Conservation (phyloP, 2,888 invertebrate genomes). For the Mythimna ferrago region DNA sequence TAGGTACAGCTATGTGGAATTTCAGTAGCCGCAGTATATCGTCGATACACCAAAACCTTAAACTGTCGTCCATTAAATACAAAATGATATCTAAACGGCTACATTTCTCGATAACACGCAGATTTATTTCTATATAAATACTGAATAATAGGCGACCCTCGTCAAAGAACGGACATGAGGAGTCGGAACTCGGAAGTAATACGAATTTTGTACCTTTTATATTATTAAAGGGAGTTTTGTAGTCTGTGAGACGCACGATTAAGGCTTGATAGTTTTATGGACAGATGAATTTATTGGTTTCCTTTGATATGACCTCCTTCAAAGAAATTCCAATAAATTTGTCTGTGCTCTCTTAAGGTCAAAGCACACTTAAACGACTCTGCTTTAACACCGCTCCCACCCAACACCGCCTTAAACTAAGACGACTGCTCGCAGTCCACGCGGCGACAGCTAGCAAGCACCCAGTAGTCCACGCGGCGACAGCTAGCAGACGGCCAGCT, state of each 20-base stretch:
- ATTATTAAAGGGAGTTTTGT: constrained; percentile 52
- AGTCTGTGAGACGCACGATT: constrained; percentile 49
- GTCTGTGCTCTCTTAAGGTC: background rate
- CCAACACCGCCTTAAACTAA: too few relatives aligned
- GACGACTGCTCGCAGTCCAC: too few relatives aligned
- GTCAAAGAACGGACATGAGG: constrained; percentile 66
- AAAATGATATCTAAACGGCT: constrained; percentile 47
- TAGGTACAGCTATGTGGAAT: background rate
- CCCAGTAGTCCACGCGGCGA: too few relatives aligned
- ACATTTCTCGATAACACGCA: constrained; percentile 48
- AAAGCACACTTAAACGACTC: too few relatives aligned
- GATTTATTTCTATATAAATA: constrained; percentile 70
- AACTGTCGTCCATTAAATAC: constrained; percentile 49
- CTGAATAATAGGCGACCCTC: constrained; percentile 70
- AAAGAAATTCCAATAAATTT: constrained; percentile 15
- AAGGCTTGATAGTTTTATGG: constrained; percentile 40
- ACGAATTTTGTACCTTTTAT: constrained; percentile 61
- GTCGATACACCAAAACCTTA: constrained; percentile 19
- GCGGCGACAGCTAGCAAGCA: too few relatives aligned
- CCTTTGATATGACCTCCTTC: background rate
- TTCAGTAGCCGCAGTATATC: background rate
- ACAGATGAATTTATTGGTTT: constrained; percentile 44
- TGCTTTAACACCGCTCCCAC: too few relatives aligned
- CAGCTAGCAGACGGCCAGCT: too few relatives aligned
- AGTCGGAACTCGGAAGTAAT: constrained; percentile 64